phyloP scores from a whole-genome alignment of 2,888 invertebrate genomes.

The Ophion slaviceki region DNA sequence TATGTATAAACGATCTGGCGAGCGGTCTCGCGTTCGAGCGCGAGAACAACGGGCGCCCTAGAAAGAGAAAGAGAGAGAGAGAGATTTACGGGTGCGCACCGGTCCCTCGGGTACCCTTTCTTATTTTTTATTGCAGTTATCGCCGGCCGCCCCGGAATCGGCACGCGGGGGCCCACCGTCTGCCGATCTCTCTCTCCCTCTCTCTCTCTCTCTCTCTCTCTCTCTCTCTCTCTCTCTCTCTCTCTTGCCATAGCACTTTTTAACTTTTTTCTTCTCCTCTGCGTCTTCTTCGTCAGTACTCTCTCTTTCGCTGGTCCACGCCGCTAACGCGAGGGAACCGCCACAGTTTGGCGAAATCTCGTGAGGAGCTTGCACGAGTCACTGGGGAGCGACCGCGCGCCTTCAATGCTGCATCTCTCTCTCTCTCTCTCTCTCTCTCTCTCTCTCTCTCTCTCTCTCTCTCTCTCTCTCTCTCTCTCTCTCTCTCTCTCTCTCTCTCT shows the following conservation, averaged over 20 bases:
- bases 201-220: slow-evolving; percentile 3
- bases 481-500: slow-evolving; percentile 51
- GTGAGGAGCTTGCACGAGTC: slow-evolving; percentile 62
- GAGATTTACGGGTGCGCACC: slow-evolving; percentile 79
- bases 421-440: slow-evolving; percentile 59
- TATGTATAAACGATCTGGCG: slow-evolving; percentile 45
- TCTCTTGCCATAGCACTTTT: slow-evolving; percentile 21
- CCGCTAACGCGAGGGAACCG: slow-evolving; percentile 44
- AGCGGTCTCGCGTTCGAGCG: slow-evolving; percentile 52
- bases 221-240: slow-evolving; percentile 16
- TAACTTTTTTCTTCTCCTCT: slow-evolving; percentile 52
- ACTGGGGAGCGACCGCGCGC: slow-evolving; percentile 16
- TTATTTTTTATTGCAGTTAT: slow-evolving; percentile 69
- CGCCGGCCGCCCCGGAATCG: slow-evolving; percentile 69
- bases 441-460: slow-evolving; percentile 49
- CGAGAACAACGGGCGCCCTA: slow-evolving; percentile 68
- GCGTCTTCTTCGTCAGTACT: slow-evolving; percentile 64
- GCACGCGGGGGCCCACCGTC: slow-evolving; percentile 63
- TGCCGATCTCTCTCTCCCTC: slow-evolving; percentile 27
- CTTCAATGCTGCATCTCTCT: slow-evolving; percentile 36
- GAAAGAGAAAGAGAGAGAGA: slow-evolving; percentile 59
- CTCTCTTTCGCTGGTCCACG: slow-evolving; percentile 49
- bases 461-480: background rate
- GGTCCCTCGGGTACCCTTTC: slow-evolving; percentile 73
- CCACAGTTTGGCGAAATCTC: slow-evolving; percentile 68